These are phyloP conservation scores for Nyleta sp. DNA, from an alignment of 2,888 invertebrate species.

Conservation along the genomic window DNA sequence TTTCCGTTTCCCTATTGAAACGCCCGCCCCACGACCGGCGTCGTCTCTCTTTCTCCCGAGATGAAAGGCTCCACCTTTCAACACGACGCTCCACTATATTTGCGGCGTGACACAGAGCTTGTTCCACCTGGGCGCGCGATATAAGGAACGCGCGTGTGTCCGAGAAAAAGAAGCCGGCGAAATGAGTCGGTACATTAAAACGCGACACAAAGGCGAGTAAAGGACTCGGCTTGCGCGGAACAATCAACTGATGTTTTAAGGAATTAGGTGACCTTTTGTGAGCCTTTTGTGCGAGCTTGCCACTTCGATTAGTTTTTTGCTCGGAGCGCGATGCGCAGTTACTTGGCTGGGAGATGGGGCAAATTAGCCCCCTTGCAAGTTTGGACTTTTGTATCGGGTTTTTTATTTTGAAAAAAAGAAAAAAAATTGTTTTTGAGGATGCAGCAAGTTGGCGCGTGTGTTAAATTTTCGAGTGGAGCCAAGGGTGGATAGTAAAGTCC, in stretches of 20 bases:
- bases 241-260: constrained; percentile 58
- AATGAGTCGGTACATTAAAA: constrained; percentile 58
- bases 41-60: constrained; percentile 57
- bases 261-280: constrained; percentile 53
- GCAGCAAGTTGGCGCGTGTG: too few species aligned
- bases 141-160: constrained; percentile 56
- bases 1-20: constrained; percentile 54
- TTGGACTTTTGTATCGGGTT: too few species aligned
- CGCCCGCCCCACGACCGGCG: constrained; percentile 35
- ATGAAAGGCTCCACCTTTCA: constrained; percentile 62
- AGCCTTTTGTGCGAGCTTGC: constrained; percentile 29
- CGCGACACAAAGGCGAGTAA: constrained; percentile 35
- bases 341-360: not conserved
- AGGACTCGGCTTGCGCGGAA: constrained; percentile 35
- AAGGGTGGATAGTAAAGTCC: too few species aligned
- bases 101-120: constrained; percentile 58
- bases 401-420: too few species aligned
- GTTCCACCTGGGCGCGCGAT: constrained; percentile 61
- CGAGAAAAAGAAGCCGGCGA: constrained; percentile 41
- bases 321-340: too few species aligned
- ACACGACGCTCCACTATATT: constrained; percentile 53
- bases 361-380: too few species aligned
- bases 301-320: constrained; percentile 42
- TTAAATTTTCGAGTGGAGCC: too few species aligned
- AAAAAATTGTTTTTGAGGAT: too few species aligned